A percentile compares a stretch with the other conserved stretches of the same genome.
Conservation (phyloP, 2,888 invertebrate species). For the Neocrepidodera transversa region DNA sequence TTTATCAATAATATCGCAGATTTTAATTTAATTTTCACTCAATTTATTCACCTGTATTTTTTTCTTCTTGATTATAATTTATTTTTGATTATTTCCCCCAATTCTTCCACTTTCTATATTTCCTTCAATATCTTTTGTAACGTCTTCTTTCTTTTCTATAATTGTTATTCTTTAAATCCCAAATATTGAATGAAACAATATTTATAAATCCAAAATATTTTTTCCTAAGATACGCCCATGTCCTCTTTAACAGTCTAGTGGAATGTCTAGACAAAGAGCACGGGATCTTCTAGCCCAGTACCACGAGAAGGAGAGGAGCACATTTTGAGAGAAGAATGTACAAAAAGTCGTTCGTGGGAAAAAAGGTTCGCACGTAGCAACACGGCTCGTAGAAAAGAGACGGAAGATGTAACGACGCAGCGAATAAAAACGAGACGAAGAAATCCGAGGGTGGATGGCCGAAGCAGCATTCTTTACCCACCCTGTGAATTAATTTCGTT, state of each 20-base stretch:
- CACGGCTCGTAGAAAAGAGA: conserved; percentile 30
- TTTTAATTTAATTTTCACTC: too few species aligned
- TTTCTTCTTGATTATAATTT: too few species aligned
- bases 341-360: conserved; percentile 60
- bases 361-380: conserved; percentile 56
- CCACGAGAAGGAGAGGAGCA: conserved; percentile 44
- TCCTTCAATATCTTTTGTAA: too few species aligned
- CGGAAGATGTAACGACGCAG: neutral
- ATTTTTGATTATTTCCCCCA: too few species aligned
- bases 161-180: too few species aligned
- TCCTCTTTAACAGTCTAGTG: conserved; percentile 46
- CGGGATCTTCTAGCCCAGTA: conserved; percentile 36
- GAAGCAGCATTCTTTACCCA: conserved; percentile 51
- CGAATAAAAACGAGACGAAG: conserved; percentile 29
- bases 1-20: too few species aligned
- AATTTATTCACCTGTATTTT: too few species aligned
- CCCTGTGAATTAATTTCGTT: conserved; percentile 51
- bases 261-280: conserved; percentile 56
- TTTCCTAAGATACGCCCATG: conserved; percentile 38
- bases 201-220: too few species aligned
- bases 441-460: conserved; percentile 42
- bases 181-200: too few species aligned
- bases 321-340: conserved; percentile 57
- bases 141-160: too few species aligned
- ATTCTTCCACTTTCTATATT: too few species aligned